Conservation (phyloP, 1,140 invertebrate species). For the Phenacoccus solenopsis region DNA sequence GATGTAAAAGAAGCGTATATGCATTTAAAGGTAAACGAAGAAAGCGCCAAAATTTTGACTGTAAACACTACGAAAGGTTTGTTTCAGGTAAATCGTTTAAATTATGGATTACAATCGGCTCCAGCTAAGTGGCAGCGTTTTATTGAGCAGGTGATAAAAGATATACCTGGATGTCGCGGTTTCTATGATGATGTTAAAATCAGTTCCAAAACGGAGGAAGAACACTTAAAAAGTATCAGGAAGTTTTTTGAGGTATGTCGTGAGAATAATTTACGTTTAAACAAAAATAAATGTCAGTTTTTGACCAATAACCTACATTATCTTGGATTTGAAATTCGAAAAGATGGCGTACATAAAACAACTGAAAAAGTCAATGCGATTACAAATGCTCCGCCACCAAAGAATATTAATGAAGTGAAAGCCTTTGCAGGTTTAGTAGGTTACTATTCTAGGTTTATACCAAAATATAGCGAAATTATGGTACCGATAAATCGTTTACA, state of each 20-base stretch:
- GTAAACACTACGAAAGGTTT: slow-evolving; percentile 29
- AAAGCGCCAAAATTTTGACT: slow-evolving; percentile 27
- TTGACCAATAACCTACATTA: neutral
- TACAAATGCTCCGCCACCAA: slow-evolving; percentile 28
- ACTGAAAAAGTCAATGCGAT: slow-evolving; percentile 31
- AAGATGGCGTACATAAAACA: neutral
- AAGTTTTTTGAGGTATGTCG: slow-evolving; percentile 4
- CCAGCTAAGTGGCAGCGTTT: slow-evolving; percentile 28
- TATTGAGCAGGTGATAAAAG: slow-evolving; percentile 25
- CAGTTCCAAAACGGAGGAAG: neutral
- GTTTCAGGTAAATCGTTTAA: slow-evolving; percentile 28
- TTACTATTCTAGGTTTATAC: slow-evolving; percentile 21
- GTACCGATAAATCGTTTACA: slow-evolving; percentile 14
- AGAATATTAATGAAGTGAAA: slow-evolving; percentile 26
- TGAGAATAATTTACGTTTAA: neutral
- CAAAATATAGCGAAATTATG: neutral
- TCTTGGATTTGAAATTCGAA: neutral
- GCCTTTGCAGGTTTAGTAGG: slow-evolving; percentile 20
- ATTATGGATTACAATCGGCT: slow-evolving; percentile 28
- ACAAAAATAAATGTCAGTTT: neutral
- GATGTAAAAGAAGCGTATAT: slow-evolving; percentile 28
- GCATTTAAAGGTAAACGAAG: slow-evolving; percentile 28
- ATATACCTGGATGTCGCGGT: neutral
- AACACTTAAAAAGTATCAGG: slow-evolving; percentile 11
- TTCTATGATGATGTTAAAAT: slow-evolving; percentile 22